Base-by-base conservation (phyloP, 2,888 invertebrate genomes). In the Eupsilia transversa region DNA sequence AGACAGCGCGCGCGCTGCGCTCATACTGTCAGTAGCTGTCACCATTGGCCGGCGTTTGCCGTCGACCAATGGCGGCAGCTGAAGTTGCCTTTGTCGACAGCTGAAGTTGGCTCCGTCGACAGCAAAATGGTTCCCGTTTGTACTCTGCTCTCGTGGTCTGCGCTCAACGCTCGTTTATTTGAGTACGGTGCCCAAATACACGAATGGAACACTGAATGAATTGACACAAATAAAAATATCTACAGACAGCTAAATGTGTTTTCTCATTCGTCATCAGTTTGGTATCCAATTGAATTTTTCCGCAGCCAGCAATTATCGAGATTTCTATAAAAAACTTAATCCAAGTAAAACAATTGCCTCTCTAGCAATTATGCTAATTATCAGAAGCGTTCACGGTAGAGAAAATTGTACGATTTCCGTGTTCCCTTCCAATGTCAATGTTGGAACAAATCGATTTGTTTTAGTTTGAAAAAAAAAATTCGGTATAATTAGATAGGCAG, bases 341-440 rank as follows among this genome's bases (percentile, higher is more conserved):
- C 20, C 20, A 30, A 69, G 33, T 82, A 79, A 78, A 80, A 86
- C 83, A 86, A 83, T 82, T 27, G 64, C 72, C 83, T 71, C 74
- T 84, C 76, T 76, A 83, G 69, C 67, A 85, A 86, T 88, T 83
- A 80, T 73, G 56, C 59, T 80, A 89, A 89, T 91, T 84, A 88
- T 83, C 65, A 77, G 69, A 82, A 79, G 79, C 79, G 82, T 89
- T 89, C 85, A 90, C 85, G 86, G 87, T 88, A 86, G 72, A 63
- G 77, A 79, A 78, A 88, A 74, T 72, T 79, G 59, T 65, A 64
- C 72, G 64, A 82, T 85, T 87, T 86, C 89, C 89, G 89, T 81
- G 77, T 90, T 87, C 88, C 88, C 83, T 85, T 88, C 83, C 79
- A 90, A 88, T 88, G 89, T 87, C 89, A 89, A 88, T 87, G 90